Evolutionary conservation across 2,888 invertebrate genomes (phyloP).

Genomic region (Ophioninae sp.): DNA sequence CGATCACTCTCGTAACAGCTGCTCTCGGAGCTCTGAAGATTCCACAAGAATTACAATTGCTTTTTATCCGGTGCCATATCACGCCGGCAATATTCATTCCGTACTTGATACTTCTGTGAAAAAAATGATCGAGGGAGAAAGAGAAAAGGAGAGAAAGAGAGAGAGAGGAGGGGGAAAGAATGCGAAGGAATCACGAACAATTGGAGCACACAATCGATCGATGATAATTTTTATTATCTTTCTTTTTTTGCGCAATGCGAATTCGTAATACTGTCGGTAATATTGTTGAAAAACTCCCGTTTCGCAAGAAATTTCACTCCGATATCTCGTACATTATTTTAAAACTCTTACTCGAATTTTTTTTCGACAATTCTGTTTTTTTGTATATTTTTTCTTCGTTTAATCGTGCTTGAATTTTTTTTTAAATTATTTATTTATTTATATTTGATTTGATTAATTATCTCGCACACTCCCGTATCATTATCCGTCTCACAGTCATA

Average conservation of each 20-base stretch:
- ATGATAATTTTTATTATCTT: background rate
- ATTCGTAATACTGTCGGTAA: slow-evolving; percentile 20
- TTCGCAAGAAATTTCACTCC: background rate
- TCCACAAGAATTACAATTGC: slow-evolving; percentile 35
- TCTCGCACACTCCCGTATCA: slow-evolving; percentile 50
- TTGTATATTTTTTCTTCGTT: background rate
- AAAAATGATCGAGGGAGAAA: background rate
- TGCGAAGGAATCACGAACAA: slow-evolving; percentile 1
- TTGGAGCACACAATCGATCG: background rate
- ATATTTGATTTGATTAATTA: slow-evolving; percentile 9
- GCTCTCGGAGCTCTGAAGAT: slow-evolving; percentile 39
- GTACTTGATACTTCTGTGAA: slow-evolving; percentile 19
- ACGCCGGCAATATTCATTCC: slow-evolving; percentile 31
- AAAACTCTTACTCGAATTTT: background rate
- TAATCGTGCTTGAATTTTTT: background rate
- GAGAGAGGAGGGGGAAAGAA: background rate
- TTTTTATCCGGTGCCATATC: slow-evolving; percentile 49
- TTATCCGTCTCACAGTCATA: slow-evolving; percentile 13
- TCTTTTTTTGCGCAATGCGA: background rate
- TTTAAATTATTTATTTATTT: background rate
- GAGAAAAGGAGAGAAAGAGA: background rate
- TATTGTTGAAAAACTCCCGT: background rate
- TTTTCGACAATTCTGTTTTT: background rate
- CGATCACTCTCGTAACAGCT: slow-evolving; percentile 30
- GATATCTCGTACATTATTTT: background rate